Conservation (phyloP, 2,113 vertebrate species). For the Eurystomus gularis region DNA sequence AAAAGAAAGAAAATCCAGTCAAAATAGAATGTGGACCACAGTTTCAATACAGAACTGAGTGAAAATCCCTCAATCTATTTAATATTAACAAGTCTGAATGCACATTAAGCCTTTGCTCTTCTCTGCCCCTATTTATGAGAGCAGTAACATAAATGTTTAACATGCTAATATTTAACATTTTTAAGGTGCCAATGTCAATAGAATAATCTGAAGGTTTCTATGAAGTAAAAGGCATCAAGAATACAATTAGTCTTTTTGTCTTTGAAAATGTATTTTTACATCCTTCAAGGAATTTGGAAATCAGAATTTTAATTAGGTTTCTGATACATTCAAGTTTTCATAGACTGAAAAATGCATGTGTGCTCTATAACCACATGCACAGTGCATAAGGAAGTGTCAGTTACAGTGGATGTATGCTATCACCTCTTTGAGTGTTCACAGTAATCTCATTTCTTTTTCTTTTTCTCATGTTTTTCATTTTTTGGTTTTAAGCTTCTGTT, state of each 20-base stretch:
- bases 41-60: neutral
- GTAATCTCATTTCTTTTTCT: neutral
- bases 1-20: neutral
- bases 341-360: fast-evolving
- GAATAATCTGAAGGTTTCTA: neutral
- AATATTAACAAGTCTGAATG: neutral
- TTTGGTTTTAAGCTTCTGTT: neutral
- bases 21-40: neutral
- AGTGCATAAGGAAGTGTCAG: neutral
- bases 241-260: neutral
- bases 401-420: neutral
- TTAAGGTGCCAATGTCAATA: neutral
- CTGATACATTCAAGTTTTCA: neutral
- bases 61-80: neutral
- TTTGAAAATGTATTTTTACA: neutral
- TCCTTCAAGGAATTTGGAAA: neutral
- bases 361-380: neutral
- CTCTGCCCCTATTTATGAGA: neutral
- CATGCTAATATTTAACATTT: neutral
- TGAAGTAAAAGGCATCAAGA: neutral
- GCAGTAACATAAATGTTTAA: neutral
- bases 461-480: neutral
- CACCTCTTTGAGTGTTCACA: neutral
- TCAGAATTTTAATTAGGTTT: neutral
- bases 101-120: neutral